Conservation (phyloP, 1,140 invertebrate genomes). For the Bicyclus anynana region DNA sequence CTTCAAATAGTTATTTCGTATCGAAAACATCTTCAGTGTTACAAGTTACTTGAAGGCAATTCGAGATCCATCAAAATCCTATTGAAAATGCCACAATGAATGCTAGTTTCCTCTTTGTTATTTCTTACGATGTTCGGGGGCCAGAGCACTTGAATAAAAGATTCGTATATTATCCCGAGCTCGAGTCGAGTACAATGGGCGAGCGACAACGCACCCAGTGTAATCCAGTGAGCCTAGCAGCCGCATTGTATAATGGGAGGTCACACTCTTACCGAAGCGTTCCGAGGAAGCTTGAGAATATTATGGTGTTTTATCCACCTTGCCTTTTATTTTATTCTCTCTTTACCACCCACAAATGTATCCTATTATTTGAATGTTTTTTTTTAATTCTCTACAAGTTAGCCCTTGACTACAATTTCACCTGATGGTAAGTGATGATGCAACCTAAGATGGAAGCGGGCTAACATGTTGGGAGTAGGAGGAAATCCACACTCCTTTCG, state of each 20-base stretch:
- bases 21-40: neutral
- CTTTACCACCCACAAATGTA: neutral
- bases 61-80: slow-evolving; percentile 60
- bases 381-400: too few relatives aligned
- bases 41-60: slow-evolving; percentile 22
- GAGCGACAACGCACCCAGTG: slow-evolving; percentile 54
- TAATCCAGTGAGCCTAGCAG: slow-evolving; percentile 33
- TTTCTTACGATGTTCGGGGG: slow-evolving; percentile 61
- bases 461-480: too few relatives aligned
- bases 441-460: too few relatives aligned
- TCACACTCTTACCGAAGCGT: slow-evolving; percentile 29
- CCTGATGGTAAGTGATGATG: too few relatives aligned
- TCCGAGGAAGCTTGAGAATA: slow-evolving; percentile 16
- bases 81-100: slow-evolving; percentile 67
- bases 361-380: neutral
- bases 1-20: neutral
- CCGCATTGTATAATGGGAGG: slow-evolving; percentile 51
- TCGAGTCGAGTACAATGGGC: slow-evolving; percentile 54
- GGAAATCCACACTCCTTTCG: too few relatives aligned
- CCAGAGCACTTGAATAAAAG: slow-evolving; percentile 73
- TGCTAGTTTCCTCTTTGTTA: slow-evolving; percentile 67
- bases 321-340: neutral
- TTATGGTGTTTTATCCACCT: neutral
- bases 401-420: too few relatives aligned
- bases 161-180: slow-evolving; percentile 68